These are phyloP conservation scores for Drosophila auraria DNA, from an alignment of 1,140 invertebrate species.

Conservation along the genomic window DNA sequence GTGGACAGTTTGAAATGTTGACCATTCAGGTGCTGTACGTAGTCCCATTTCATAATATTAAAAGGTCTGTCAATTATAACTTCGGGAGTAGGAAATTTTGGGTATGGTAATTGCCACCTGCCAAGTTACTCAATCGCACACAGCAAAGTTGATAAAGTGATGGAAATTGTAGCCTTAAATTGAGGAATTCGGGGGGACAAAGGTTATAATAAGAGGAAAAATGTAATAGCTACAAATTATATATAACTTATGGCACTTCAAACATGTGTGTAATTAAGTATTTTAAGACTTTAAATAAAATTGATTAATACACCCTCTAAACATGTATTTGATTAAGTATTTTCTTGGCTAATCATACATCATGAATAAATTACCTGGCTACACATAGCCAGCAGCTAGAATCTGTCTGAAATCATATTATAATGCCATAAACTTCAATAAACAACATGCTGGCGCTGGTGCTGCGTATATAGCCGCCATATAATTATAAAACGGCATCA, in stretches of 20 bases:
- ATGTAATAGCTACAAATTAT: too few species aligned
- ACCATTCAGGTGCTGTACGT: constrained; percentile 49
- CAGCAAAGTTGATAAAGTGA: constrained; percentile 6
- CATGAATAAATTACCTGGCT: constrained; percentile 22
- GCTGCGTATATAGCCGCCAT: constrained; percentile 49
- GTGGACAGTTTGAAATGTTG: constrained; percentile 77
- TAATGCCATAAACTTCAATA: constrained; percentile 56
- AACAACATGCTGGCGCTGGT: constrained; percentile 31
- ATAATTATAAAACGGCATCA: constrained; percentile 67
- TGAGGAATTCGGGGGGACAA: background rate
- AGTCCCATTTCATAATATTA: constrained; percentile 72
- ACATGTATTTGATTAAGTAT: background rate
- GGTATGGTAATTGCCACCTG: constrained; percentile 72
- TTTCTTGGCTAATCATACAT: constrained; percentile 15
- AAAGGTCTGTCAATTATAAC: constrained; percentile 77
- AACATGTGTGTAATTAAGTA: too few species aligned
- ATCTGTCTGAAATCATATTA: constrained; percentile 54
- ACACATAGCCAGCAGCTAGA: constrained; percentile 50
- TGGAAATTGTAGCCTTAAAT: constrained; percentile 18
- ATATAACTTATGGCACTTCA: too few species aligned
- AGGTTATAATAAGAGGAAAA: background rate
- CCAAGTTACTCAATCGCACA: constrained; percentile 60
- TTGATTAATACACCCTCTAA: too few species aligned
- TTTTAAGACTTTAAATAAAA: background rate
- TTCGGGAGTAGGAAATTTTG: constrained; percentile 39